Evolutionary conservation across 2,113 vertebrate species (phyloP).

Genomic region (Balaeniceps rex): DNA sequence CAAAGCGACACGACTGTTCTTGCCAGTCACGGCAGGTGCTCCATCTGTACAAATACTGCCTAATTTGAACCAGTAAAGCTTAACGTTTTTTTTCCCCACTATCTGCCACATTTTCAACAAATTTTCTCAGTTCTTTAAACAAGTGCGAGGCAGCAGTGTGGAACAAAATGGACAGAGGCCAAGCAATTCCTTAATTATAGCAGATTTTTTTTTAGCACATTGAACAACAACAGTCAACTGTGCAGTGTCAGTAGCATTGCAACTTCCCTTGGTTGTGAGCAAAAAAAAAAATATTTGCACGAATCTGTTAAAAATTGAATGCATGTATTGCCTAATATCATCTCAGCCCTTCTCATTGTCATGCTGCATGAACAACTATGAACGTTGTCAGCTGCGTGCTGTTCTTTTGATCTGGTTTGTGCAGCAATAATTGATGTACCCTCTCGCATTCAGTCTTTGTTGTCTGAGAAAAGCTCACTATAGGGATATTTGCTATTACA

Average conservation of each 20-base stretch:
- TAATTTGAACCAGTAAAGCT: conserved; percentile 13
- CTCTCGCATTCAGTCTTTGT: not conserved
- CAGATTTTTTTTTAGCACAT: not conserved
- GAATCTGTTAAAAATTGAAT: not conserved
- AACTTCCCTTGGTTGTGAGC: not conserved
- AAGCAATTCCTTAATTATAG: conserved; percentile 16
- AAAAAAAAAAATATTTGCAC: not conserved
- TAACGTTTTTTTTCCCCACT: not conserved
- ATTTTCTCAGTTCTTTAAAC: conserved; percentile 30
- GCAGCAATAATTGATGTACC: not conserved
- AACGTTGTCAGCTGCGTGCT: not conserved
- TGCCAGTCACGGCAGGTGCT: conserved; percentile 51
- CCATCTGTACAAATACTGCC: conserved; percentile 41
- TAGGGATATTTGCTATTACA: not conserved
- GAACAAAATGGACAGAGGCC: conserved; percentile 37
- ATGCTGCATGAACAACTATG: not conserved
- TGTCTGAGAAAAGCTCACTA: not conserved
- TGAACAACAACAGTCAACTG: not conserved
- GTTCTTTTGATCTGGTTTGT: conserved; percentile 25
- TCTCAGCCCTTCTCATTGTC: conserved; percentile 17
- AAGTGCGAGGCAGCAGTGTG: conserved; percentile 26
- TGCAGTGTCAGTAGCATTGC: not conserved
- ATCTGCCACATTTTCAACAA: conserved; percentile 22
- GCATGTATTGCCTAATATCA: not conserved
- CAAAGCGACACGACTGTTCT: not conserved